Conservation (phyloP, 2,113 vertebrate genomes). For the Vireo altiloquus region DNA sequence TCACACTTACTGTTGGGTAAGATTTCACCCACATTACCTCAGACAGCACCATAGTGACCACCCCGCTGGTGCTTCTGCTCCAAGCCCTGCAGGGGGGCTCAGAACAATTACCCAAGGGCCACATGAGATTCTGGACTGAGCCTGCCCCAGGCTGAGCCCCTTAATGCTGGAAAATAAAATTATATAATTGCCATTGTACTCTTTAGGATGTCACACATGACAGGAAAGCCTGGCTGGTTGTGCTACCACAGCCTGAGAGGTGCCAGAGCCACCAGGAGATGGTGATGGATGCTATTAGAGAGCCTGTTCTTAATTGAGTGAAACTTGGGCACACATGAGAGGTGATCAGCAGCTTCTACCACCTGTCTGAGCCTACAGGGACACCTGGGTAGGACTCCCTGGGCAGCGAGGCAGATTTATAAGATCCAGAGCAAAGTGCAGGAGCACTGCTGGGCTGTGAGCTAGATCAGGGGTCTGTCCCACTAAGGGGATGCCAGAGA, state of each 20-base stretch:
- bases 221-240: not conserved
- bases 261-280: not conserved
- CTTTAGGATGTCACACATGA: not conserved
- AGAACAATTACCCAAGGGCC: not conserved
- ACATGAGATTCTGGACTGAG: not conserved
- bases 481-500: not conserved
- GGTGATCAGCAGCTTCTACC: not conserved
- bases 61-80: not conserved
- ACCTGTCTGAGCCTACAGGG: not conserved
- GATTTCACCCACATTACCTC: not conserved
- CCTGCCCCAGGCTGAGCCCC: not conserved
- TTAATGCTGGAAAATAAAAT: not conserved
- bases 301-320: conserved; percentile 1
- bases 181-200: not conserved
- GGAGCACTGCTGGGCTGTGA: not conserved
- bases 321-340: not conserved
- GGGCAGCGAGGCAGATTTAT: not conserved
- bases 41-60: not conserved
- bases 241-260: not conserved
- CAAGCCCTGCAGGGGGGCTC: not conserved
- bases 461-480: not conserved
- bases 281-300: not conserved
- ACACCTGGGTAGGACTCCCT: not conserved
- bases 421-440: not conserved
- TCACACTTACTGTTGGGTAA: not conserved